These are phyloP conservation scores for Grallaria varia DNA, from an alignment of 2,113 vertebrate species.

Conservation along the genomic window DNA sequence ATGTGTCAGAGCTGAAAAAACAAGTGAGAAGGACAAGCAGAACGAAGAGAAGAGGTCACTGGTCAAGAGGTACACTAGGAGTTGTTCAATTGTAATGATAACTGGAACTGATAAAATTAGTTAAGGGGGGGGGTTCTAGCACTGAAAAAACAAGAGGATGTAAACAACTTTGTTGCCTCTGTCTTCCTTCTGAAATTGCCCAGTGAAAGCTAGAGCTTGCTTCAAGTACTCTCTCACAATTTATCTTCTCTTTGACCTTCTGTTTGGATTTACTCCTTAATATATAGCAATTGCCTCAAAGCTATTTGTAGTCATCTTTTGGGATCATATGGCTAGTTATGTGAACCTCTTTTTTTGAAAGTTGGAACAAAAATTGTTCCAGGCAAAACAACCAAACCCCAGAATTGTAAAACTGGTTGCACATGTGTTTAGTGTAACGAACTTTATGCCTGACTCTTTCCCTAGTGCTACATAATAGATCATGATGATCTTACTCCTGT, in stretches of 20 bases:
- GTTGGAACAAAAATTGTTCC: neutral
- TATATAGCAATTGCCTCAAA: slow-evolving; percentile 7
- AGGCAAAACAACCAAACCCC: neutral
- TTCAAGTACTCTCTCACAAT: slow-evolving; percentile 21
- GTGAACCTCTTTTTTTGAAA: neutral
- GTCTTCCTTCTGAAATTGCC: slow-evolving; percentile 18
- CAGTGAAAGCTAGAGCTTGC: neutral
- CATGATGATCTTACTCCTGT: neutral
- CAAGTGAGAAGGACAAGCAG: neutral
- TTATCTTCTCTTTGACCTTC: slow-evolving; percentile 35
- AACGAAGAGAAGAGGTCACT: slow-evolving; percentile 7
- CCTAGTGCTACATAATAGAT: neutral
- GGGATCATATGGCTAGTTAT: neutral
- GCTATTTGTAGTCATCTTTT: neutral
- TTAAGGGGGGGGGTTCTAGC: neutral
- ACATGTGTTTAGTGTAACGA: neutral
- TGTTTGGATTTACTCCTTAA: slow-evolving; percentile 12
- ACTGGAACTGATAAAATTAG: neutral
- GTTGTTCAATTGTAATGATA: slow-evolving; percentile 4
- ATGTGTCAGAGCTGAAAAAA: neutral
- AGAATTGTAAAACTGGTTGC: neutral
- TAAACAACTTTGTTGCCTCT: slow-evolving; percentile 6
- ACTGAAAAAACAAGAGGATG: neutral
- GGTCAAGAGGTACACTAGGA: slow-evolving; percentile 1
- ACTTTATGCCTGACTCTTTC: neutral